phyloP scores from a whole-genome alignment of 92 coral and sea anemone genomes.

The Siderastrea siderea region DNA sequence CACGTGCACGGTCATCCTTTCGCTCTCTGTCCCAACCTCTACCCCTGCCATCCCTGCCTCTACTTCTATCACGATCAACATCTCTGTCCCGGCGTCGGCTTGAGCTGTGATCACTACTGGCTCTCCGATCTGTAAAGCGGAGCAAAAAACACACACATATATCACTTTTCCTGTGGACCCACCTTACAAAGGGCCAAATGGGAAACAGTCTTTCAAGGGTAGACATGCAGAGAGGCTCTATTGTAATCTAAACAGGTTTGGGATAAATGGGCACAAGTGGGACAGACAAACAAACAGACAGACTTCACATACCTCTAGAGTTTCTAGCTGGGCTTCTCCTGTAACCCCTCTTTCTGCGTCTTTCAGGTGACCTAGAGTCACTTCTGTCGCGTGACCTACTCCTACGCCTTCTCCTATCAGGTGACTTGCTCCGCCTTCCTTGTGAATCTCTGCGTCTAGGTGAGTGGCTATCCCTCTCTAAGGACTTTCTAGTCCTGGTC shows the following conservation, averaged over 20 bases:
- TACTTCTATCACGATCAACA: constrained; percentile 60
- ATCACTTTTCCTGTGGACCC: background rate
- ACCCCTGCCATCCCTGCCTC: background rate
- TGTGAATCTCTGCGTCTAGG: constrained; percentile 24
- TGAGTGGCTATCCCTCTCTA: constrained; percentile 33
- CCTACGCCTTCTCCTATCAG: constrained; percentile 35
- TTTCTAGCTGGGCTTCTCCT: constrained; percentile 61
- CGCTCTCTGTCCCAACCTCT: constrained; percentile 5
- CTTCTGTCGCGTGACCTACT: constrained; percentile 41
- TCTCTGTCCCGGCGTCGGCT: constrained; percentile 60
- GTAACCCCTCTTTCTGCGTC: constrained; percentile 28
- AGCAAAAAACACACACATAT: background rate
- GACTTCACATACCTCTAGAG: constrained; percentile 19
- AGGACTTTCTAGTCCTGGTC: background rate
- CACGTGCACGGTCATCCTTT: constrained; percentile 10
- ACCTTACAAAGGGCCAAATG: too few species aligned
- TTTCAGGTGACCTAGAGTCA: constrained; percentile 52
- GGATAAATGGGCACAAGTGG: background rate
- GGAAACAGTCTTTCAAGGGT: too few species aligned
- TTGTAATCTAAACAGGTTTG: background rate
- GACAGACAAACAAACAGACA: too few species aligned
- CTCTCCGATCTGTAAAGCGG: constrained; percentile 25
- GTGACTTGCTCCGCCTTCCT: constrained; percentile 36
- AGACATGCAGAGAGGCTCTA: background rate
- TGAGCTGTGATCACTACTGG: constrained; percentile 37